Percentiles rank a stretch among this genome's conserved stretches.
phyloP scores from a whole-genome alignment of 2,797 vertebrate genomes.

The Sebastes oblongus region DNA sequence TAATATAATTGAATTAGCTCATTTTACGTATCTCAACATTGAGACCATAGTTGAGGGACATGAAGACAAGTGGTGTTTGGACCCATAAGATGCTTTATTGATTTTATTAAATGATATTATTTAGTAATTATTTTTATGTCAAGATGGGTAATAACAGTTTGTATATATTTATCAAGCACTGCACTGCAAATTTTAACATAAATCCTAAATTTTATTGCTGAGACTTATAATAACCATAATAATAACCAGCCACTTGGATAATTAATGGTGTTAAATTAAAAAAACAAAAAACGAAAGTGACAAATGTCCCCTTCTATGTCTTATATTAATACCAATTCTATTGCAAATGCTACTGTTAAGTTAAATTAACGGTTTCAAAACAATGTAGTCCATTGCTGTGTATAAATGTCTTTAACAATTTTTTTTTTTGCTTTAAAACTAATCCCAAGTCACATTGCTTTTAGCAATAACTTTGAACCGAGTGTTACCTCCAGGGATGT shows the following conservation, averaged over 20 bases:
- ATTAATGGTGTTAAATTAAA: background rate
- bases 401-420: background rate
- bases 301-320: background rate
- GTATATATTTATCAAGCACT: too few relatives aligned
- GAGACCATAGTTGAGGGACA: too few relatives aligned
- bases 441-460: background rate
- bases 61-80: too few relatives aligned
- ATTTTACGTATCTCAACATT: too few relatives aligned
- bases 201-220: too few relatives aligned
- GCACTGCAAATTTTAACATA: too few relatives aligned
- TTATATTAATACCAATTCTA: background rate
- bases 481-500: slow-evolving; percentile 95
- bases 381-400: background rate
- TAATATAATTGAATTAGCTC: too few relatives aligned
- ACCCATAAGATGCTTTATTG: too few relatives aligned
- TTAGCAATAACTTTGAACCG: background rate
- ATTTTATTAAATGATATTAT: too few relatives aligned
- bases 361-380: background rate
- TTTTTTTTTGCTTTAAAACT: background rate
- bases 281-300: background rate
- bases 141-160: too few relatives aligned
- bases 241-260: background rate
- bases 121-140: too few relatives aligned
- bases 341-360: background rate
- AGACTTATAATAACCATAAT: too few relatives aligned